Base-by-base conservation (phyloP, 2,113 vertebrate genomes). In the Ctenodactylus gundi region DNA sequence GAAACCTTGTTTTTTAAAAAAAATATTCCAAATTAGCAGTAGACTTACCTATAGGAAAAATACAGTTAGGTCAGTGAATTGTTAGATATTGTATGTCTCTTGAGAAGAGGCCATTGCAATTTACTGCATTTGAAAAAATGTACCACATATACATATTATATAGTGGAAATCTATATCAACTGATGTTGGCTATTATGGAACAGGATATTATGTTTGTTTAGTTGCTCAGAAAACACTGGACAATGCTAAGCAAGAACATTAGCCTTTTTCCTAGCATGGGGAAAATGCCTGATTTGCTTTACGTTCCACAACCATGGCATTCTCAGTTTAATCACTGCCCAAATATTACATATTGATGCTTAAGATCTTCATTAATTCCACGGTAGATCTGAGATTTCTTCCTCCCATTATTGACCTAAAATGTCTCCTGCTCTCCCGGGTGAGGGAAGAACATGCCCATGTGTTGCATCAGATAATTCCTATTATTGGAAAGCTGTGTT, bases 401-500 rank as follows among this genome's bases (percentile, higher is more conserved):
- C 65, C 91, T 88, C 68, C 75, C 41, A 21, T 70, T 90, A 94
- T 97, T 90, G 93, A 97, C 96, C 95, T 94, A 53, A 96, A 93
- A 95, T 93, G 83, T 96, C 93, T 95, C 87, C 6, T 31, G 58
- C 85, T 97, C 94, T 97, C 91, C 6, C 10, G 77, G 87, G 95
- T 77, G 49, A 95, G 95, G 90, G 73, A 94, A 94, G 83, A 97
- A 94, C 78, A 85, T 53, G 58, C 72, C 96, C 73, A 46, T 41
- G 93, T 51, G 77, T 95, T 96, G 72, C 72, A 95, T 97, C 97
- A 94, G 94, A 92, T 97, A 94, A 97, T 97, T 97, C 94, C 93
- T 97, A 85, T 96, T 98, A 97, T 97, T 94, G 94, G 90, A 97
- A 97, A 95, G 72, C 83, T 83, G 53, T 93, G 97, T 98, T 98